phyloP scores from a whole-genome alignment of 1,140 invertebrate genomes.

The Drosophila sechellia region DNA sequence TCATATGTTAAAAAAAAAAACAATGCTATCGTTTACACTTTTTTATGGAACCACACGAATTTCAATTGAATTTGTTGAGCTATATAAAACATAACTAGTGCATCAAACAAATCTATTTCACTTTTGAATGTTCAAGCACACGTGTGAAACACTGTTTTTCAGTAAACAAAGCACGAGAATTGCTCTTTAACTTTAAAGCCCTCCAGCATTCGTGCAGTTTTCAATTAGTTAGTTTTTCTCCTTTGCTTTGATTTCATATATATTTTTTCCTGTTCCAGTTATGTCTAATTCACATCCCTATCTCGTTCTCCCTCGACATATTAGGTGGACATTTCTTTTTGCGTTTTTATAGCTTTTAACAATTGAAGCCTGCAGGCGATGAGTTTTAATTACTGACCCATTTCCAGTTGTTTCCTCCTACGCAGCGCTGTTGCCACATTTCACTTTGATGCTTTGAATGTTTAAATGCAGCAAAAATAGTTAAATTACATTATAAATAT shows the following conservation, averaged over 20 bases:
- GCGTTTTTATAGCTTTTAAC: slow-evolving; percentile 8
- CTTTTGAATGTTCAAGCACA: no score
- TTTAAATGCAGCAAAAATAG: slow-evolving; percentile 11
- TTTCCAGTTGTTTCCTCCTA: slow-evolving; percentile 13
- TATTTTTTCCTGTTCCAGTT: slow-evolving; percentile 8
- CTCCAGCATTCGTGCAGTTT: neutral
- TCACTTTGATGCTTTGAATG: slow-evolving; percentile 5
- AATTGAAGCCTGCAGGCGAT: slow-evolving; percentile 50
- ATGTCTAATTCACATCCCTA: slow-evolving; percentile 3
- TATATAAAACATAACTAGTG: no score
- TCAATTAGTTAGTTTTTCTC: slow-evolving; percentile 16
- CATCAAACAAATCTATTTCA: no score
- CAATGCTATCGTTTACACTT: no score
- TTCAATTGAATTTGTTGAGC: no score
- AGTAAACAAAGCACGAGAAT: neutral
- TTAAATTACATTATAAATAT: neutral
- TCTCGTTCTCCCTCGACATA: neutral
- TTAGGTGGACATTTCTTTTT: slow-evolving; percentile 16
- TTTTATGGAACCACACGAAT: no score
- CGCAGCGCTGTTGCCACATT: slow-evolving; percentile 26
- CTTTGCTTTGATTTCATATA: slow-evolving; percentile 15
- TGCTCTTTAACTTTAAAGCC: neutral
- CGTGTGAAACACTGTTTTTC: no score
- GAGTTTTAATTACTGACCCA: slow-evolving; percentile 63
- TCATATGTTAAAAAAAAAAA: no score